These are phyloP conservation scores for Phyllopteryx taeniolatus DNA, from an alignment of 2,113 vertebrate genomes.

Conservation along the genomic window DNA sequence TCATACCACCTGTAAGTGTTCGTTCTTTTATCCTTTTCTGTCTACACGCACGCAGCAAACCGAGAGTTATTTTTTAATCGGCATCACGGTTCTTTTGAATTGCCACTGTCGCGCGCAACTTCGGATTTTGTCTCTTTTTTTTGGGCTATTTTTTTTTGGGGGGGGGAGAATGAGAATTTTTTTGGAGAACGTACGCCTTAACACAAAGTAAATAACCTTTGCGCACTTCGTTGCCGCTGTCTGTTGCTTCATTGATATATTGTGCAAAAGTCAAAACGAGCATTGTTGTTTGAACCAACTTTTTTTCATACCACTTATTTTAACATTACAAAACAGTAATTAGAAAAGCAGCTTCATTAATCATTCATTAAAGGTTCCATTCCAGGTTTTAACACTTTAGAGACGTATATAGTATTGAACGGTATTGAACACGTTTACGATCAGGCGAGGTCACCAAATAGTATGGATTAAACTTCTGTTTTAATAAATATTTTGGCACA, in stretches of 20 bases:
- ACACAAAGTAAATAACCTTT: too few species aligned
- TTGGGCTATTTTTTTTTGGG: neutral
- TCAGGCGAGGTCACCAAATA: neutral
- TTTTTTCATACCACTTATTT: too few species aligned
- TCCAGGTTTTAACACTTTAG: neutral
- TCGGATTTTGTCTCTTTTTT: neutral
- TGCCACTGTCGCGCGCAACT: neutral
- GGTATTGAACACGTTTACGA: neutral
- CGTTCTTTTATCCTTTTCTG: constrained; percentile 2
- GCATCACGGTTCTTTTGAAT: too few species aligned
- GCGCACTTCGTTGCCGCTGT: too few species aligned
- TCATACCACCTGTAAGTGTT: constrained; percentile 59
- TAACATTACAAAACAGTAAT: too few species aligned
- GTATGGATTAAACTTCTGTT: too few species aligned
- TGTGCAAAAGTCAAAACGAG: too few species aligned
- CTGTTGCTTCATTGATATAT: neutral
- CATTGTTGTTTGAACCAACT: too few species aligned
- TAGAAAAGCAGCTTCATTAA: neutral
- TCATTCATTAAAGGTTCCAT: neutral
- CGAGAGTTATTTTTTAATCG: too few species aligned
- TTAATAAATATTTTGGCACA: neutral
- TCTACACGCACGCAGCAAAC: neutral
- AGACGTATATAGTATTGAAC: too few species aligned
- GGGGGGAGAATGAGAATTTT: neutral
- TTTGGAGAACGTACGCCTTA: neutral